These are phyloP conservation scores for Acanthosepion lycidas DNA, from an alignment of 2,888 invertebrate genomes.

Conservation along the genomic window DNA sequence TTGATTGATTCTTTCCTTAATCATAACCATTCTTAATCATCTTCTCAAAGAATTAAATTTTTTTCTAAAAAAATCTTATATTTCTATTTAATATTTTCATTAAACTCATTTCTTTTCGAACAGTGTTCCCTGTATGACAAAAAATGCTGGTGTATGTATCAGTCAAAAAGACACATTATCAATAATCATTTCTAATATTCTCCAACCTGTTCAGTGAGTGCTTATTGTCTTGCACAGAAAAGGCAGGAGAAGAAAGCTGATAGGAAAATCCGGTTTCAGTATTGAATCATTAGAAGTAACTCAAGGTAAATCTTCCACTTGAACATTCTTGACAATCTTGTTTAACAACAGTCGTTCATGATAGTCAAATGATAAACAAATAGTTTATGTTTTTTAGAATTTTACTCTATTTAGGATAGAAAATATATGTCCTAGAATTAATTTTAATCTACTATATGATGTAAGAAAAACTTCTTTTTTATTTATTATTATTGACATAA, in stretches of 20 bases:
- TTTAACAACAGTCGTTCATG: no score
- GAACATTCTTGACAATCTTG: no score
- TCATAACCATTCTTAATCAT: background rate
- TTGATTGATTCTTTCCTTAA: background rate
- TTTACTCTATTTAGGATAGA: no score
- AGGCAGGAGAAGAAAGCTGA: background rate
- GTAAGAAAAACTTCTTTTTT: no score
- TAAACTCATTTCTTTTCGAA: background rate
- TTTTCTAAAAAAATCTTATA: background rate
- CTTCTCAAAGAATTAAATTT: background rate
- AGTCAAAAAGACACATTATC: background rate
- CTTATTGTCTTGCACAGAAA: background rate
- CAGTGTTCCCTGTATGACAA: background rate
- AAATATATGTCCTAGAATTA: no score
- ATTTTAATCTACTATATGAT: no score
- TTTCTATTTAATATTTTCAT: background rate
- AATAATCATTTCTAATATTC: background rate
- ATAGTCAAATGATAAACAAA: no score
- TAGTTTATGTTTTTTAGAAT: no score
- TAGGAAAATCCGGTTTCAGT: background rate
- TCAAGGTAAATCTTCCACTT: no score
- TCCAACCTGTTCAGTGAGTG: background rate
- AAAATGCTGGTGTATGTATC: background rate
- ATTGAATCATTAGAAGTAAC: background rate
- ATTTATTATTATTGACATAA: no score